Base-by-base conservation (phyloP, 2,888 invertebrate species). In the Neocrepidodera transversa region DNA sequence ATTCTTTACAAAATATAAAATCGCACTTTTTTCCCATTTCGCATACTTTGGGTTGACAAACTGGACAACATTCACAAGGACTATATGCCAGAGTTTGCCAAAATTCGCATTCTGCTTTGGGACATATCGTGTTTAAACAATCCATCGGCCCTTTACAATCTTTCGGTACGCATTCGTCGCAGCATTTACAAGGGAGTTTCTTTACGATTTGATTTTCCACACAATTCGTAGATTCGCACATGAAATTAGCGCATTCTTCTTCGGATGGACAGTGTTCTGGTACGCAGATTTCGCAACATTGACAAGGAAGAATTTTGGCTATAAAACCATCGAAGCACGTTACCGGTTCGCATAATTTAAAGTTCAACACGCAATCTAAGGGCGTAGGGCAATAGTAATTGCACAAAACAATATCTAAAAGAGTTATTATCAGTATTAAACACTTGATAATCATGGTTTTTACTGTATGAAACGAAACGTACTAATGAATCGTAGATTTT, bases 61-160 rank as follows among this genome's bases (percentile, higher is more conserved):
- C 20, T 13, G 42, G 42, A 8, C 42, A 42, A n/a, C 42, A 42
- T 13, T 42, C 42, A n/a, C 42, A 42, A n/a, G 42, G 18, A 18
- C 8, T n/a, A n/a, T 5, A 2, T 10, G 13, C 8, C 5, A 13
- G 6, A 6, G 1, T 20, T 11, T 42, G 42, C 42, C 42, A 42
- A 8, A 10, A 5, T 18, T 42, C 20, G n/a, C 42, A 42, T n/a
- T 11, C 13, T 6, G 13, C 5, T 23, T 20, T 42, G 1, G 42
- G 42, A 13, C 42, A 42, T 3, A 7, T n/a, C 5, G 13, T 20
- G 6, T 11, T 18, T n/a, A 5, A 18, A 20, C 42, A 42, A 18
- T 42, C 42, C 5, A 8, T n/a, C n/a, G 42, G 42, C n/a, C 18
- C 42, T 23, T 42, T 42, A n/a, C 42, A 42, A n/a, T 5, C 2